These are phyloP conservation scores for Theocolax elegans DNA, from an alignment of 1,140 invertebrate genomes.

Conservation along the genomic window DNA sequence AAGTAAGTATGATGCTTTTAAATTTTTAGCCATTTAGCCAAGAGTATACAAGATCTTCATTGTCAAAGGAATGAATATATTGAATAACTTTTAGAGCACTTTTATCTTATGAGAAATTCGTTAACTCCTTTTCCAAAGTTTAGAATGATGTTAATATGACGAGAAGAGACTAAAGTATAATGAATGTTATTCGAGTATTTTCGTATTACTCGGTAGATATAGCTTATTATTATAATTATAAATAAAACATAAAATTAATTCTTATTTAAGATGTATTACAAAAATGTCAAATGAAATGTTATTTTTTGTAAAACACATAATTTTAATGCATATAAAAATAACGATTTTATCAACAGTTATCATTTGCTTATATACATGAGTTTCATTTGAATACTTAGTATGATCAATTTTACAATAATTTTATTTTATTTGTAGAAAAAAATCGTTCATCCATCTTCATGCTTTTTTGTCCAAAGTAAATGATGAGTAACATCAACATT, in stretches of 20 bases:
- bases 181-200: constrained; percentile 39
- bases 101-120: constrained; percentile 36
- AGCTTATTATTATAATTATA: constrained; percentile 22
- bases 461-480: constrained; percentile 11
- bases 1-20: no score
- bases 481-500: constrained; percentile 21
- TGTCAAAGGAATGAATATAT: constrained; percentile 33
- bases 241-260: constrained; percentile 30
- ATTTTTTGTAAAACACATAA: constrained; percentile 27
- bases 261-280: constrained; percentile 12
- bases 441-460: not conserved
- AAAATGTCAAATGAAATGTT: constrained; percentile 9
- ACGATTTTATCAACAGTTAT: constrained; percentile 36
- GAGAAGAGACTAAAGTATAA: constrained; percentile 29
- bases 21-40: constrained; percentile 43
- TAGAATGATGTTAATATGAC: constrained; percentile 32
- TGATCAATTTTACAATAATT: constrained; percentile 5
- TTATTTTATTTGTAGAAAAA: constrained; percentile 3
- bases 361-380: constrained; percentile 36
- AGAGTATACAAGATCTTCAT: constrained; percentile 29
- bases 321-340: constrained; percentile 43
- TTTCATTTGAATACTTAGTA: constrained; percentile 18
- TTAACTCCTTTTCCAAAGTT: constrained; percentile 43
- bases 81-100: constrained; percentile 2
- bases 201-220: constrained; percentile 37